phyloP scores from a whole-genome alignment of 2,797 vertebrate species.

The Aselliscus stoliczkanus region DNA sequence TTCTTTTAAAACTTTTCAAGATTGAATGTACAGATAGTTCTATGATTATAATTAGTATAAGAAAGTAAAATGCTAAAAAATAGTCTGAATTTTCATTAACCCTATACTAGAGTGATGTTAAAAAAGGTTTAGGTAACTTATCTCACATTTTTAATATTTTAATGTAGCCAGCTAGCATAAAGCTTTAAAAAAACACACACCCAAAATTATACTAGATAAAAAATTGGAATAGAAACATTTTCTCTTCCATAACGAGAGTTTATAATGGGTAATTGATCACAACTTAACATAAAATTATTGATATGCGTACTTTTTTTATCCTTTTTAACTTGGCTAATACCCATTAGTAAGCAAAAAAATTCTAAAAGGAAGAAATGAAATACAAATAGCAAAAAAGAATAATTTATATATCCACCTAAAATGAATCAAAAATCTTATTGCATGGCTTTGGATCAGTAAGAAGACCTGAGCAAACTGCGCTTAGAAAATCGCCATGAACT shows the following conservation, averaged over 20 bases:
- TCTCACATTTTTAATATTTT: neutral
- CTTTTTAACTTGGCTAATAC: neutral
- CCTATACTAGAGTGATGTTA: neutral
- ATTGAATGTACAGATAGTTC: neutral
- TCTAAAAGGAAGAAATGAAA: neutral
- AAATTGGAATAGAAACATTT: neutral
- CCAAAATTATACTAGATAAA: neutral
- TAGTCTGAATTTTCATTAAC: neutral
- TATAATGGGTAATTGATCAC: neutral
- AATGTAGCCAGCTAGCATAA: neutral
- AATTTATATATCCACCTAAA: neutral
- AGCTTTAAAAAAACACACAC: conserved; percentile 27
- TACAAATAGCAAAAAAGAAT: neutral
- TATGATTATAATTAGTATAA: neutral
- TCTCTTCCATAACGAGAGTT: neutral
- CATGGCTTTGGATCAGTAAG: neutral
- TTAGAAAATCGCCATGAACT: neutral
- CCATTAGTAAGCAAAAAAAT: neutral
- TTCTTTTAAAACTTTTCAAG: neutral
- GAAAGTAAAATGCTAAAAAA: conserved; percentile 18
- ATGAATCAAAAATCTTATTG: neutral
- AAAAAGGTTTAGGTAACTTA: neutral
- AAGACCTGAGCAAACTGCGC: neutral
- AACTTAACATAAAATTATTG: neutral
- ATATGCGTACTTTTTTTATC: neutral